Evolutionary conservation across 2,888 invertebrate genomes (phyloP).

Genomic region (Proisotoma minuta): DNA sequence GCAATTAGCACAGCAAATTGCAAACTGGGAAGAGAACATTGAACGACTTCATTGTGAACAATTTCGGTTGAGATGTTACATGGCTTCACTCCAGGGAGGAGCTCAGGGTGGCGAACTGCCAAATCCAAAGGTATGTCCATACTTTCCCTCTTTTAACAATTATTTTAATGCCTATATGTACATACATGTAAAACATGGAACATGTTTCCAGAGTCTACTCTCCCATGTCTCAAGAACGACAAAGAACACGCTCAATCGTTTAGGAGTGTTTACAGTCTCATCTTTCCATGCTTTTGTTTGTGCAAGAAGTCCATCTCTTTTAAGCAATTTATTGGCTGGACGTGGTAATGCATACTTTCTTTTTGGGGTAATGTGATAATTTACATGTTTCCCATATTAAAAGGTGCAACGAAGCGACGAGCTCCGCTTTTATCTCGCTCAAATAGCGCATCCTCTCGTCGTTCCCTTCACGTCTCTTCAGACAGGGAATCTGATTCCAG

Average conservation of each 20-base stretch:
- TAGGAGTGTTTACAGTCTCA: slow-evolving; percentile 95
- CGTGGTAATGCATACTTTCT: too few relatives aligned
- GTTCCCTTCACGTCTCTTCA: slow-evolving; percentile 80
- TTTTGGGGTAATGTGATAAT: too few relatives aligned
- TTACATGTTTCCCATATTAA: too few relatives aligned
- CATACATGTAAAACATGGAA: neutral
- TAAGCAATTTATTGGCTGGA: slow-evolving; percentile 73
- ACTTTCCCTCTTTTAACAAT: too few relatives aligned
- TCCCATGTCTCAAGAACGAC: slow-evolving; percentile 92
- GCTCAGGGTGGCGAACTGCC: slow-evolving; percentile 73
- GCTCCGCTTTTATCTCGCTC: slow-evolving; percentile 86
- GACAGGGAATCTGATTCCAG: slow-evolving; percentile 72
- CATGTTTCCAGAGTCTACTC: slow-evolving; percentile 73
- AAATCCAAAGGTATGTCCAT: slow-evolving; percentile 81
- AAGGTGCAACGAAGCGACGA: slow-evolving; percentile 82
- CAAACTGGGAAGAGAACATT: slow-evolving; percentile 94
- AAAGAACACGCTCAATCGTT: slow-evolving; percentile 87
- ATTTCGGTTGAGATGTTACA: slow-evolving; percentile 91
- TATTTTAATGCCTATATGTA: neutral
- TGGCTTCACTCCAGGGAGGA: slow-evolving; percentile 81
- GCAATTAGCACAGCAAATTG: slow-evolving; percentile 87
- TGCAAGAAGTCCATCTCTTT: slow-evolving; percentile 85
- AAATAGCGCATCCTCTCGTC: slow-evolving; percentile 79
- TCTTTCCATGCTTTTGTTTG: slow-evolving; percentile 97
- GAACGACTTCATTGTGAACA: slow-evolving; percentile 95